These are phyloP conservation scores for Erpornis zantholeuca DNA, from an alignment of 2,113 vertebrate species.

Conservation along the genomic window DNA sequence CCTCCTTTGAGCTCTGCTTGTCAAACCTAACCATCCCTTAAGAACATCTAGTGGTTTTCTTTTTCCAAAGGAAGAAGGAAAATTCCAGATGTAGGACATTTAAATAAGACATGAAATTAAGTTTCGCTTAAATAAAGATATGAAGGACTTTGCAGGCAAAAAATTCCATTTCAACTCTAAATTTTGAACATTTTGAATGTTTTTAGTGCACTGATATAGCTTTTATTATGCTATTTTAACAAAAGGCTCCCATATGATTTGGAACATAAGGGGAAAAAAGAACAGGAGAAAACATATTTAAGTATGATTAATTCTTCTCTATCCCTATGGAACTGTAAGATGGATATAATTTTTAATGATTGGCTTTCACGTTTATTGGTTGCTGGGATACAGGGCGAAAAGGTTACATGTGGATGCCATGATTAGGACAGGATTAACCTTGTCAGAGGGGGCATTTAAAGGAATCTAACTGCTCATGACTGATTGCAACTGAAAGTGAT, in stretches of 20 bases:
- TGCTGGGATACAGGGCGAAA: background rate
- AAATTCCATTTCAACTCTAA: background rate
- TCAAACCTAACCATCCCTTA: background rate
- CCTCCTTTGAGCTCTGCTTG: background rate
- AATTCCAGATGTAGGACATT: background rate
- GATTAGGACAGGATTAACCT: conserved; percentile 18
- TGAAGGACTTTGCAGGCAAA: background rate
- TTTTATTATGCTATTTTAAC: background rate
- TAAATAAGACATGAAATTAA: background rate
- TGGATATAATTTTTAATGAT: background rate
- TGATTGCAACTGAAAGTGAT: background rate
- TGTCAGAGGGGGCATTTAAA: background rate
- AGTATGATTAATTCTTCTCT: background rate
- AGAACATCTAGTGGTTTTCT: background rate
- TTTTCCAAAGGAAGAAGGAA: background rate
- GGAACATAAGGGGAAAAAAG: background rate
- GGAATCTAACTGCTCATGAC: background rate
- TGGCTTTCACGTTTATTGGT: background rate
- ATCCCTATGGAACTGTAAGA: background rate
- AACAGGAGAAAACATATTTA: background rate
- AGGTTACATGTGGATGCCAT: background rate
- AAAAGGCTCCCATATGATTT: background rate
- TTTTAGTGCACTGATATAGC: background rate
- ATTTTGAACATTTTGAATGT: background rate
- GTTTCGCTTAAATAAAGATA: background rate